Evolutionary conservation across 2,888 invertebrate genomes (phyloP), one percentile per base, ranked within the genome.

Genomic region (Rugalucina vietnamica): DNA sequence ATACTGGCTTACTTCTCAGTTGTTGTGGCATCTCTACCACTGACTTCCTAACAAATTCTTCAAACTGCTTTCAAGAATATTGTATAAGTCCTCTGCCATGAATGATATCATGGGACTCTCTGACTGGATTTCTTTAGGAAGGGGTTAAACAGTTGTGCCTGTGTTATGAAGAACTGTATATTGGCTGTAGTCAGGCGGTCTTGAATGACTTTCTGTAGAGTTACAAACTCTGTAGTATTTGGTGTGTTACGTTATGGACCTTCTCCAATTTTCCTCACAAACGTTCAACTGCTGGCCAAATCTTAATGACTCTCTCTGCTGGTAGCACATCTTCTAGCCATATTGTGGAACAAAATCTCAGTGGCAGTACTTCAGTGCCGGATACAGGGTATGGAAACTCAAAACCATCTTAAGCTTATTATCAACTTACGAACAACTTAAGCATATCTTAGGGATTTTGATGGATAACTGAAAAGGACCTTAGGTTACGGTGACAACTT

Each of bases 291-390:
- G 29, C 32, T 50, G 73, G 70, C 75, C 73, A 83, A 29, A 87
- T 77, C 34, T 74, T 36, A 18, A 87, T 43, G 39, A 81, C 80
- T 43, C 87, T 36, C 27, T 80, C 79, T 29, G 70, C 82, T 36
- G 79, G 81, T 27, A 78, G 76, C 8, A 81, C 39, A 73, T 86
- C 84, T 71, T 86, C 83, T 14, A 88, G 76, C 82, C 86, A 88
- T 54, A 82, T 54, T 60, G 86, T 86, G 49, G 72, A 39, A 29
- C 78, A 75, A 71, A 86, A 93, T 73, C 92, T 91, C 34, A 89
- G 39, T 32, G 92, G 92, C 73, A 91, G 91, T 72, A 84, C 18
- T 27, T 81, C 54, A 39, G 82, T 88, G 21, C 76, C 81, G 18
- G 43, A 43, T 43, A 43, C 18, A 43, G n/a, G n/a, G n/a, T n/a